Evolutionary conservation across 2,888 invertebrate genomes (phyloP).

Genomic region (Coelogynopora nodosa): DNA sequence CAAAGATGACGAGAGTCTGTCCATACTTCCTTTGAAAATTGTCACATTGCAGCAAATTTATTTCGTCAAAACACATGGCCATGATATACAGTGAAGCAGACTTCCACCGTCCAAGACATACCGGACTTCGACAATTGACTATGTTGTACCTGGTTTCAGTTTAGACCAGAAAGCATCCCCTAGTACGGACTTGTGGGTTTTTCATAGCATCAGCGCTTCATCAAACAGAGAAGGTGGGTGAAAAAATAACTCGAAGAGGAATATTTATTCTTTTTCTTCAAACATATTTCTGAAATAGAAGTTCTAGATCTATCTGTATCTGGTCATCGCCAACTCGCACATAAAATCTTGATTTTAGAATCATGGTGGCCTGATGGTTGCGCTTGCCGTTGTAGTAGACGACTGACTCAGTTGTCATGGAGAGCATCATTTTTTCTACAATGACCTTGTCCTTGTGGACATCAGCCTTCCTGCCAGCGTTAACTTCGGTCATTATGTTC

Average conservation of each 20-base stretch:
- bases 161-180: neutral
- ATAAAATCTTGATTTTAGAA: no score
- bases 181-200: neutral
- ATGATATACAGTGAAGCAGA: neutral
- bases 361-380: no score
- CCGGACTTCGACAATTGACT: neutral
- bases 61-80: neutral
- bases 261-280: neutral
- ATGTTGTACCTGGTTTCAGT: neutral
- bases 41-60: neutral
- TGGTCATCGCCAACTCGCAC: neutral
- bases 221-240: neutral
- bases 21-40: neutral
- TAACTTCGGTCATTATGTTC: neutral
- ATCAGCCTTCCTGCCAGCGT: neutral
- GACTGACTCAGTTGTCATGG: neutral
- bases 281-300: neutral
- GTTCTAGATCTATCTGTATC: neutral
- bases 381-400: neutral
- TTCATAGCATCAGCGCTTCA: neutral
- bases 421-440: neutral
- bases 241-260: neutral
- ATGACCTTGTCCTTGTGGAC: neutral
- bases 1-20: neutral
- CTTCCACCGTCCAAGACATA: neutral